phyloP scores from a whole-genome alignment of 2,888 invertebrate genomes.

The Ecliptopera silaceata region DNA sequence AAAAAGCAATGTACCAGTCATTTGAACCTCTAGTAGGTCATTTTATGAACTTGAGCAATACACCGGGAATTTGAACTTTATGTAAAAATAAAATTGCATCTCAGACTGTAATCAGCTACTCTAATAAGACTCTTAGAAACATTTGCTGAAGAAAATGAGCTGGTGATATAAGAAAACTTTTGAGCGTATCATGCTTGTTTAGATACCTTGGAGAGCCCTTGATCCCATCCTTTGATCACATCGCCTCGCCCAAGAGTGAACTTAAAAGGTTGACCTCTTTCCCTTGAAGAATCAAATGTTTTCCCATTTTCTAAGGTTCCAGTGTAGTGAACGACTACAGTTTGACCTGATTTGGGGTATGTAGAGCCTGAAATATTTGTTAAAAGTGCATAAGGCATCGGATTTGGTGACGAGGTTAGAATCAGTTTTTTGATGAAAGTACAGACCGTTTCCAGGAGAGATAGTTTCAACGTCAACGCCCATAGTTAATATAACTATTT shows the following conservation, averaged over 20 bases:
- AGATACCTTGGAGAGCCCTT: slow-evolving; percentile 94
- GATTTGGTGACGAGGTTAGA: not conserved
- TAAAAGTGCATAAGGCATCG: slow-evolving; percentile 9
- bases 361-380: slow-evolving; percentile 87
- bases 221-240: slow-evolving; percentile 99
- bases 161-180: not conserved
- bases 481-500: slow-evolving; percentile 44
- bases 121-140: no score
- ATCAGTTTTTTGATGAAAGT: not conserved
- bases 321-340: slow-evolving; percentile 98
- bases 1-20: no score
- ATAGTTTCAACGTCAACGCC: slow-evolving; percentile 74
- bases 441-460: slow-evolving; percentile 68
- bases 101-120: no score
- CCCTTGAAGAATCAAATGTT: slow-evolving; percentile 98
- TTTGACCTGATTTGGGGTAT: slow-evolving; percentile 97
- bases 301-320: slow-evolving; percentile 94
- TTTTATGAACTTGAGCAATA: no score
- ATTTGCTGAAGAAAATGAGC: no score
- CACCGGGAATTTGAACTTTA: no score
- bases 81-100: no score
- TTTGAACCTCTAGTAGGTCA: no score
- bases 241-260: slow-evolving; percentile 97
- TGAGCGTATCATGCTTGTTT: no score
- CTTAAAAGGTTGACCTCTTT: slow-evolving; percentile 96